Evolutionary conservation across 2,113 vertebrate species (phyloP).

Genomic region (Entelurus aequoreus): DNA sequence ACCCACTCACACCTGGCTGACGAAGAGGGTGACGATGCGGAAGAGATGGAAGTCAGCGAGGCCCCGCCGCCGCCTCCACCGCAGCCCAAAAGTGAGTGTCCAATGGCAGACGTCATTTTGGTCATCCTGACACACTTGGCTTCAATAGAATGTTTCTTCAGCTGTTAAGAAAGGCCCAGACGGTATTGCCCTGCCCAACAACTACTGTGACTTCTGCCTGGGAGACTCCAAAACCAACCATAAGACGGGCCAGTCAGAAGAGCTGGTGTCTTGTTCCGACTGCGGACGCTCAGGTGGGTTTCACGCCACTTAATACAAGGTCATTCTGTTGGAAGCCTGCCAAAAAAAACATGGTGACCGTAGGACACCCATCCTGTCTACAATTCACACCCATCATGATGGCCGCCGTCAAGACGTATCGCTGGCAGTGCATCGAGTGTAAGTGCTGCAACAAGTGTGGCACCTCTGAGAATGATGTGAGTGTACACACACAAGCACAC

Average conservation of each 20-base stretch:
- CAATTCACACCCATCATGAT: constrained; percentile 97
- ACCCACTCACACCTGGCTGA: constrained; percentile 95
- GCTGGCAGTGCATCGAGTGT: constrained; percentile 98
- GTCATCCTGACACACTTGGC: not conserved
- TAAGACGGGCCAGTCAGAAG: constrained; percentile 91
- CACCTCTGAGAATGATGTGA: constrained; percentile 91
- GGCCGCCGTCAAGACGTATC: constrained; percentile 94
- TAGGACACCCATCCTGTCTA: constrained; percentile 90
- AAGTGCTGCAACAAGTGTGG: constrained; percentile 97
- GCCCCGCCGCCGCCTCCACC: constrained; percentile 75
- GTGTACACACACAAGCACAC: constrained; percentile 31
- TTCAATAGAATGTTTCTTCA: constrained; percentile 37
- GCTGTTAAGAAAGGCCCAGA: constrained; percentile 90
- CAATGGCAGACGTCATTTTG: not conserved
- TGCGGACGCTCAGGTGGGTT: constrained; percentile 87
- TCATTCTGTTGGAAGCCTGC: not conserved
- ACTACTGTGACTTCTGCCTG: constrained; percentile 96
- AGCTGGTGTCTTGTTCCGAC: constrained; percentile 93
- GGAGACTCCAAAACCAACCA: constrained; percentile 95
- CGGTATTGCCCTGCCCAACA: constrained; percentile 88
- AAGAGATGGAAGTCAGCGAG: constrained; percentile 80
- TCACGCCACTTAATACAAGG: not conserved
- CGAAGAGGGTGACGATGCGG: constrained; percentile 91
- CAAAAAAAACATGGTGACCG: accelerated
- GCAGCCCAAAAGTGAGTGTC: constrained; percentile 84